Base-by-base conservation (phyloP, 37 sponge, comb jelly and placozoan genomes). In the Aplysina aerophoba region DNA sequence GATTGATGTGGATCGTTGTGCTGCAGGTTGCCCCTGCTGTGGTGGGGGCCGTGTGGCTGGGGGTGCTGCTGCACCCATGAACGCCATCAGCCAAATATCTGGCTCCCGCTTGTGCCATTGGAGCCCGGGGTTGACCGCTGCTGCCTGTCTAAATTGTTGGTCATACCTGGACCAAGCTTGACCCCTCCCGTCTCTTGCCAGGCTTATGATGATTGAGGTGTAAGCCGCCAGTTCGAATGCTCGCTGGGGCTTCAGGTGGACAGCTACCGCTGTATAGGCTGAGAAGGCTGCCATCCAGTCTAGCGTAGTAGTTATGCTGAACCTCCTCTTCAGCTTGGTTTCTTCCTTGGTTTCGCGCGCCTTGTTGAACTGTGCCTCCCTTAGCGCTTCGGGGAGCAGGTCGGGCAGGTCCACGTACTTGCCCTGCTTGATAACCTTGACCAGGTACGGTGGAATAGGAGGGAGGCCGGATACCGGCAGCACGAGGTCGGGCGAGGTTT, bases 371-470 rank as follows among this genome's bases (percentile, higher is more conserved):
- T 80, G 58, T 37, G 41, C 40, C 40, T 73, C 74, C 74, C 17
- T 5, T 5, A 80, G 62, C 24, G 60, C 33, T 24, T 80, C 81
- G 8, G 59, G 81, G 14, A 80, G 81, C 59, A 80, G 81, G 34
- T 80, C 81, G 58, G 38, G 34, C 28, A 80, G 33, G 14, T 80
- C 81, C 27, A 80, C 40, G 62, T 60, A 80, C 14, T 38, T 30
- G 34, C 81, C 81, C 12, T 19, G 58, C 62, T 60, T 25, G 19
- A 80, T 80, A 36, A 35, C 37, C 62, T 80, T 59, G 81, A 80
- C 38, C 38, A 80, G 11, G 17, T 30, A 35, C 11, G 14, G 8
- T 25, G 59, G 81, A 38, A 80, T 59, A 60, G 81, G 81, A 19
- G 81, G 60, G 60, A 80, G 62, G 74, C 40, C 37, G 20, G 74